Conservation (phyloP, 2,113 vertebrate species). For the Archocentrus centrarchus region DNA sequence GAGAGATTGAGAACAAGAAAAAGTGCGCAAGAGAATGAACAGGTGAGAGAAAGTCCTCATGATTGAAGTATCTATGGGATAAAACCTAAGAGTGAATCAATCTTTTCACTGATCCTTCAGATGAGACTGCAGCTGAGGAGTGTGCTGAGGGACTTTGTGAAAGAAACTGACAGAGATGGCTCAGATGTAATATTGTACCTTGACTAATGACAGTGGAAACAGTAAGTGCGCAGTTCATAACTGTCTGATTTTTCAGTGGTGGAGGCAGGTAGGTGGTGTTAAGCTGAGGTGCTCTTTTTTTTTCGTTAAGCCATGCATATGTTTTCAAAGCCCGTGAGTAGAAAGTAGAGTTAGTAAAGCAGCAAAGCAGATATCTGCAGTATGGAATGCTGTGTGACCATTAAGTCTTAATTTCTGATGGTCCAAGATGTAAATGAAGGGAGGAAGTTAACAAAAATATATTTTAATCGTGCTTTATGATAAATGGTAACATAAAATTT, state of each 20-base stretch:
- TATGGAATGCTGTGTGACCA: background rate
- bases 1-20: background rate
- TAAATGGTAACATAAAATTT: background rate
- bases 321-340: background rate
- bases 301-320: background rate
- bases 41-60: slow-evolving; percentile 13
- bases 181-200: slow-evolving; percentile 29
- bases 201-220: slow-evolving; percentile 46
- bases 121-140: slow-evolving; percentile 47
- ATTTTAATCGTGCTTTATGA: background rate
- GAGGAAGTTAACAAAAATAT: background rate
- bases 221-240: slow-evolving; percentile 51
- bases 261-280: slow-evolving; percentile 10
- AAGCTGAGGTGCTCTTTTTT: slow-evolving; percentile 1
- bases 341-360: slow-evolving; percentile 30
- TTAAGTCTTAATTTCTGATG: background rate
- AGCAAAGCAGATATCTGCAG: slow-evolving; percentile 9
- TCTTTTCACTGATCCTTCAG: slow-evolving; percentile 52
- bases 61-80: slow-evolving; percentile 52
- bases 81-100: slow-evolving; percentile 58
- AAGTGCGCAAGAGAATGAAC: background rate
- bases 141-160: slow-evolving; percentile 32
- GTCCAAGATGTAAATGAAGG: background rate
- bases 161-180: slow-evolving; percentile 48
- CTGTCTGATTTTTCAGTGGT: slow-evolving; percentile 33